These are phyloP conservation scores for Argyresthia albistria DNA, from an alignment of 2,888 invertebrate genomes.

Conservation along the genomic window DNA sequence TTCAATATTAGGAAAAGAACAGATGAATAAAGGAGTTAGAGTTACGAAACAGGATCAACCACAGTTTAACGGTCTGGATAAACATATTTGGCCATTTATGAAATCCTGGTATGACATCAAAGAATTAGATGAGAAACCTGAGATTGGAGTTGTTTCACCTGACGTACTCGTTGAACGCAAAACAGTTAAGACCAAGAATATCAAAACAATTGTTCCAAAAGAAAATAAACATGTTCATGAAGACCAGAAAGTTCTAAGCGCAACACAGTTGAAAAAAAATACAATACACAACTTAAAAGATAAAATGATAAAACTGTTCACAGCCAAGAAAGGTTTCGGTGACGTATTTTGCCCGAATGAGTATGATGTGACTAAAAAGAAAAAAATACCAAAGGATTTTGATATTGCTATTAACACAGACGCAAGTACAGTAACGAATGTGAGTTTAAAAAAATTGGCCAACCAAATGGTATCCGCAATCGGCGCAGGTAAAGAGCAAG, in stretches of 20 bases:
- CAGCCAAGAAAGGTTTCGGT: conserved; percentile 5
- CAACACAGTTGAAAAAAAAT: too few relatives aligned
- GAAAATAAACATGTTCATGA: too few relatives aligned
- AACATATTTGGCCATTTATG: conserved; percentile 57
- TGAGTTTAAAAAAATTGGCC: not conserved
- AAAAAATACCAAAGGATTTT: not conserved
- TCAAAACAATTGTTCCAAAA: too few relatives aligned
- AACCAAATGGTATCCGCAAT: not conserved
- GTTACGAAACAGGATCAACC: conserved; percentile 26
- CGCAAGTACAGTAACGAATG: not conserved
- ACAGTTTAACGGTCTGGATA: conserved; percentile 40
- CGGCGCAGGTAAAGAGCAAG: not conserved
- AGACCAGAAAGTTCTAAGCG: too few relatives aligned
- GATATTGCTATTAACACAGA: not conserved
- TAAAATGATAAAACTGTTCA: conserved; percentile 39
- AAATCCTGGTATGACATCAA: conserved; percentile 25
- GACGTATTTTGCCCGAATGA: too few relatives aligned
- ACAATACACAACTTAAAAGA: conserved; percentile 27
- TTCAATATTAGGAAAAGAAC: conserved; percentile 42
- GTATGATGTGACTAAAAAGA: not conserved
- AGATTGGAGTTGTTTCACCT: too few relatives aligned
- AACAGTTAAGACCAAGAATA: too few relatives aligned
- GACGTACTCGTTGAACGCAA: too few relatives aligned
- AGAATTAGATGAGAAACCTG: not conserved
- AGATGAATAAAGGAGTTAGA: conserved; percentile 22